Percentiles rank a stretch among this genome's conserved stretches.
Evolutionary conservation across 23 tunicate genomes (phyloP).

Genomic region (Diplosoma virens): DNA sequence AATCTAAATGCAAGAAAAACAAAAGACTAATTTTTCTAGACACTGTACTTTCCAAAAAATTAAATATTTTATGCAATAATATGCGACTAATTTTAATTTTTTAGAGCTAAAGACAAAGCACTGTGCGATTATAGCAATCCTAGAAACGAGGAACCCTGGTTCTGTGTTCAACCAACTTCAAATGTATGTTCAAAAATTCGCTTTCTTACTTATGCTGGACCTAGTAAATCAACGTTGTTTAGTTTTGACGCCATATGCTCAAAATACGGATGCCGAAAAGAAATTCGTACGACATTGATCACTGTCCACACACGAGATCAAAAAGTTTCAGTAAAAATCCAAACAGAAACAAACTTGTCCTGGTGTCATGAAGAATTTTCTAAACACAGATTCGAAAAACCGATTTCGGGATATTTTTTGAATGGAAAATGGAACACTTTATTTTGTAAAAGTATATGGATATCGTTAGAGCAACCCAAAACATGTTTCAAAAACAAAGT

Average conservation of each 20-base stretch:
- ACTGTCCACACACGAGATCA: too few species aligned
- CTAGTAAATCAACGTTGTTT: background rate
- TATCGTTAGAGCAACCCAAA: background rate
- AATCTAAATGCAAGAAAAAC: too few species aligned
- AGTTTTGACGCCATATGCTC: background rate
- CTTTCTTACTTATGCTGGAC: background rate
- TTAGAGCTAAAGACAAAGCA: too few species aligned
- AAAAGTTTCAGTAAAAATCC: background rate
- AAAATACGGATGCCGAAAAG: background rate
- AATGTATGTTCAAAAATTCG: background rate
- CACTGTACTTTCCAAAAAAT: too few species aligned
- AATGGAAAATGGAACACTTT: conserved; percentile 4
- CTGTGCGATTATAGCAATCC: conserved; percentile 19
- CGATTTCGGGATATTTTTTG: background rate
- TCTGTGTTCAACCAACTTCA: conserved; percentile 8
- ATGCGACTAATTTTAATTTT: too few species aligned
- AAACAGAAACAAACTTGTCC: background rate
- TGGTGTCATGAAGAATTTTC: background rate
- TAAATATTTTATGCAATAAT: too few species aligned
- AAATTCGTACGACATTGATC: background rate
- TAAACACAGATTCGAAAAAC: too few species aligned
- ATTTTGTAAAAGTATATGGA: background rate
- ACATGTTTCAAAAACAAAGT: conserved; percentile 26
- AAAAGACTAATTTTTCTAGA: too few species aligned
- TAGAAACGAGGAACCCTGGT: conserved; percentile 8